A percentile compares a stretch with the other conserved stretches of the same genome.
Conservation (phyloP, 92 coral and sea anemone genomes). For the Pocillopora meandrina region DNA sequence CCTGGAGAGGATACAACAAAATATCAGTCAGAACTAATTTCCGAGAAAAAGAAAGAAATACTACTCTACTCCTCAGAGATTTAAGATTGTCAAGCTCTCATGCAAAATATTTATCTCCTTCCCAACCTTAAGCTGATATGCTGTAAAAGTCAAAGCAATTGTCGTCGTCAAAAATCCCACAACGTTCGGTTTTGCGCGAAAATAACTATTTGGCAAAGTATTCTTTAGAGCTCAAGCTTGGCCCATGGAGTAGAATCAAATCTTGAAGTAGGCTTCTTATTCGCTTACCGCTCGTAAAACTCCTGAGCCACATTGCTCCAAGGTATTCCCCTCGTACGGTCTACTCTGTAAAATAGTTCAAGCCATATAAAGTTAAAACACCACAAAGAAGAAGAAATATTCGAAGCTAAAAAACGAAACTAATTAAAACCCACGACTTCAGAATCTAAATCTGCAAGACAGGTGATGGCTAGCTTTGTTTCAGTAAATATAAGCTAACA, state of each 20-base stretch:
- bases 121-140: too few species aligned
- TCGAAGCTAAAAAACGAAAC: not conserved
- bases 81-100: too few species aligned
- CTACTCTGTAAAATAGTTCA: conserved; percentile 48
- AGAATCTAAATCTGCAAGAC: not conserved
- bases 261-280: not conserved
- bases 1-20: too few species aligned
- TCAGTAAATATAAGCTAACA: not conserved
- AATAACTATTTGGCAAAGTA: not conserved
- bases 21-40: too few species aligned
- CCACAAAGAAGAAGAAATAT: not conserved
- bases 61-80: too few species aligned
- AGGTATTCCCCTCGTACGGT: conserved; percentile 74
- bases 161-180: not conserved
- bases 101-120: too few species aligned
- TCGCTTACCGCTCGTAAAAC: conserved; percentile 80
- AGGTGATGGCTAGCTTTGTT: not conserved
- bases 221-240: not conserved
- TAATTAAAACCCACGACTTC: not conserved
- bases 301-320: conserved; percentile 85
- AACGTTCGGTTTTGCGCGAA: not conserved
- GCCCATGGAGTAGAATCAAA: too few species aligned
- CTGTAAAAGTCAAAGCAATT: too few species aligned
- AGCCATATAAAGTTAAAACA: not conserved
- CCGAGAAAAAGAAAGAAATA: too few species aligned